Percentiles rank a stretch among this genome's conserved stretches.
phyloP scores from a whole-genome alignment of 1,140 invertebrate genomes.

The Panagrolaimus sp. region DNA sequence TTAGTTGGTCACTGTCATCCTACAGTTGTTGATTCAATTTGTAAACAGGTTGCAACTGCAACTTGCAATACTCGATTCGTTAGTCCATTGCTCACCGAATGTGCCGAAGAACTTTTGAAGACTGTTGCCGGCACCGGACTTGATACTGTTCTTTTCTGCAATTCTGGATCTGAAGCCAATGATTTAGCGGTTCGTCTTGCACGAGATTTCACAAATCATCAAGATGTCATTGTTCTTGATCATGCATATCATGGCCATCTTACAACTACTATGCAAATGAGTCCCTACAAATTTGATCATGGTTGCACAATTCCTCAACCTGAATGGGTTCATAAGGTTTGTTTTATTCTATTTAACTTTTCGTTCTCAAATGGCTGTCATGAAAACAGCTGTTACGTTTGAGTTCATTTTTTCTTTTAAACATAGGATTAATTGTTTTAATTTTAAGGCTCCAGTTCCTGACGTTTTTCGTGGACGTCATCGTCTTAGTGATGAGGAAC shows the following conservation, averaged over 20 bases:
- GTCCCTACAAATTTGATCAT: conserved; percentile 91
- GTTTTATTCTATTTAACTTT: too few species aligned
- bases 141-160: conserved; percentile 92
- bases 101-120: conserved; percentile 75
- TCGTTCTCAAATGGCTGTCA: too few species aligned
- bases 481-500: conserved; percentile 67
- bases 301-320: conserved; percentile 72
- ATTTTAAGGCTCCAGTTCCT: conserved; percentile 74
- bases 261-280: conserved; percentile 86
- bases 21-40: conserved; percentile 78
- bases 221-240: conserved; percentile 85
- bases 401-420: too few species aligned
- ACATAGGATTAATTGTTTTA: too few species aligned
- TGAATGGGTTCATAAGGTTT: conserved; percentile 79
- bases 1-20: conserved; percentile 94
- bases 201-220: conserved; percentile 76
- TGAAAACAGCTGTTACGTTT: too few species aligned
- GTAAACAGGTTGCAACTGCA: conserved; percentile 78
- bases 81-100: conserved; percentile 86
- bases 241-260: conserved; percentile 98
- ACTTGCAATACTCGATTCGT: conserved; percentile 91
- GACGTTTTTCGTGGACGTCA: conserved; percentile 87
- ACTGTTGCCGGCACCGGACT: conserved; percentile 67
- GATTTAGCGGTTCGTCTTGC: conserved; percentile 88
- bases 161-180: conserved; percentile 80